Evolutionary conservation across 2,888 invertebrate genomes (phyloP).

Genomic region (Macaria liturata): DNA sequence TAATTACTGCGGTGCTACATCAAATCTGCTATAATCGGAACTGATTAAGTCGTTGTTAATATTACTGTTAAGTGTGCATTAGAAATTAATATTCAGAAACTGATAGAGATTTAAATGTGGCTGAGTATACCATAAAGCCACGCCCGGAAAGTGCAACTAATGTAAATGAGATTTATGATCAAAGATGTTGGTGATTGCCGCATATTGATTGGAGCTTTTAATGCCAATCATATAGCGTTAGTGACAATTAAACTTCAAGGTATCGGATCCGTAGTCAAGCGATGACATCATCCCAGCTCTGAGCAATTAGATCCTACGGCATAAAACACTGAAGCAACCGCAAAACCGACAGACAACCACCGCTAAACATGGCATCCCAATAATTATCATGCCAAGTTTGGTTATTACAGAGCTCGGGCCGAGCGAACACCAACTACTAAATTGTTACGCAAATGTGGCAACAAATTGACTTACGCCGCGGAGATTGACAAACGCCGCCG

Average conservation of each 20-base stretch:
- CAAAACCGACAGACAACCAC: conserved; percentile 45
- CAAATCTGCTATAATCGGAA: conserved; percentile 25
- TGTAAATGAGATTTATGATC: no score
- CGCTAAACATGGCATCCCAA: conserved; percentile 51
- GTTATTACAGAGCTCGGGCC: conserved; percentile 40
- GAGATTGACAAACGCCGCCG: conserved; percentile 38
- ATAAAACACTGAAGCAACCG: conserved; percentile 44
- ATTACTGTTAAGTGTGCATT: neutral
- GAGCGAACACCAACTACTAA: conserved; percentile 39
- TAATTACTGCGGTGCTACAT: conserved; percentile 43
- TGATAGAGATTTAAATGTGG: neutral
- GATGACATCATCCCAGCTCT: conserved; percentile 47
- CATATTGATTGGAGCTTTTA: neutral
- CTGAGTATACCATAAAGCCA: no score
- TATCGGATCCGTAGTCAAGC: conserved; percentile 19
- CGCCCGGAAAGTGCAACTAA: no score
- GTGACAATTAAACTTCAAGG: conserved; percentile 27
- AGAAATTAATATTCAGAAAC: neutral
- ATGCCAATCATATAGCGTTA: conserved; percentile 26
- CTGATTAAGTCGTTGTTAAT: conserved; percentile 15
- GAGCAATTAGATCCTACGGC: conserved; percentile 44
- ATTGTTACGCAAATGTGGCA: conserved; percentile 40
- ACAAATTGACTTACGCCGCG: conserved; percentile 32
- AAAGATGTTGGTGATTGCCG: no score
- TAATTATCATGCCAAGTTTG: conserved; percentile 51